Conservation (phyloP, 2,797 vertebrate genomes). For the Corythornis leucogaster region DNA sequence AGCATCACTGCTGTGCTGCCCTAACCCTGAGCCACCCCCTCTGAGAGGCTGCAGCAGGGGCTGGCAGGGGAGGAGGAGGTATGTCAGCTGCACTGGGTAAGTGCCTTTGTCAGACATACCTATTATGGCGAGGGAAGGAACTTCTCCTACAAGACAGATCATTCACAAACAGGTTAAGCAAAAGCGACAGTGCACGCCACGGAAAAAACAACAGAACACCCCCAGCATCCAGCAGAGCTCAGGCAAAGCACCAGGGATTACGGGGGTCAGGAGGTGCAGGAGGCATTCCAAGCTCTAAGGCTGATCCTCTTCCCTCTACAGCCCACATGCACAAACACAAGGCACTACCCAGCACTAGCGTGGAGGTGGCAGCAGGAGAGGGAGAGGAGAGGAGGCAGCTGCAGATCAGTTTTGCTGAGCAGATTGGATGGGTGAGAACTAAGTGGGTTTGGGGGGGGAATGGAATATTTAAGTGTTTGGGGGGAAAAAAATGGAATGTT, state of each 20-base stretch:
- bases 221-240: not conserved
- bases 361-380: not conserved
- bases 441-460: too few relatives aligned
- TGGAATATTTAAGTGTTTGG: rapidly evolving
- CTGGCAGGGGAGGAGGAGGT: slow-evolving; percentile 22
- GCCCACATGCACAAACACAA: slow-evolving; percentile 59
- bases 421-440: not conserved
- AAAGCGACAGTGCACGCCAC: slow-evolving; percentile 50
- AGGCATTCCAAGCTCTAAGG: slow-evolving; percentile 38
- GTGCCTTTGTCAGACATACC: slow-evolving; percentile 61
- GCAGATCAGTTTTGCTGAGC: not conserved
- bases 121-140: slow-evolving; percentile 63
- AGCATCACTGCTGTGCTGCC: too few relatives aligned
- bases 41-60: not conserved
- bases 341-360: slow-evolving; percentile 47
- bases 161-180: slow-evolving; percentile 74
- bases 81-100: slow-evolving; percentile 62
- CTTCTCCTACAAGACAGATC: slow-evolving; percentile 72
- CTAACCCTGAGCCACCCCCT: not conserved
- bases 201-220: not conserved
- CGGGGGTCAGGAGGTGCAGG: slow-evolving; percentile 40
- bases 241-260: slow-evolving; percentile 45
- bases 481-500: too few relatives aligned
- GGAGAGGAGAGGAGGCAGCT: slow-evolving; percentile 46
- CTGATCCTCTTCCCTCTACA: slow-evolving; percentile 41